Evolutionary conservation across 1,140 invertebrate species (phyloP).

Genomic region (Oryctes rhinoceros): DNA sequence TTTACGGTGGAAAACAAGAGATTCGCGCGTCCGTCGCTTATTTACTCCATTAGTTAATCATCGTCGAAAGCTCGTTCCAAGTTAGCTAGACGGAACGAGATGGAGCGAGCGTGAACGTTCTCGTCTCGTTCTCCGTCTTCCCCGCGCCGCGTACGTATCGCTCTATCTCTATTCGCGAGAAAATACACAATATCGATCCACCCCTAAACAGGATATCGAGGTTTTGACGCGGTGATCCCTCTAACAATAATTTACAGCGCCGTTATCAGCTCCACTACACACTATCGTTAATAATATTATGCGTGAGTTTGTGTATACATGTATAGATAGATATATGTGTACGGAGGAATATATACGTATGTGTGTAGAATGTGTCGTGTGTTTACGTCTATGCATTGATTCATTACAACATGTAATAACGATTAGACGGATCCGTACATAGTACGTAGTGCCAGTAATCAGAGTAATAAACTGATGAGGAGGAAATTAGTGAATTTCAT

Average conservation of each 20-base stretch:
- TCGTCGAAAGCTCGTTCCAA: not conserved
- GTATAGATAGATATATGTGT: not conserved
- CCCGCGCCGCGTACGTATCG: not conserved
- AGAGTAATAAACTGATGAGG: not conserved
- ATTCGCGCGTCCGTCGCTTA: not conserved
- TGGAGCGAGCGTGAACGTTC: not conserved
- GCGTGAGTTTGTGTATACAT: not conserved
- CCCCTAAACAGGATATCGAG: constrained; percentile 43
- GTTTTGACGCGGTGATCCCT: constrained; percentile 50
- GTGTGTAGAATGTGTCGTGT: not conserved
- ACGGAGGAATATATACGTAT: not conserved
- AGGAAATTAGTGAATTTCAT: not conserved
- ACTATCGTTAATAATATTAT: constrained; percentile 19
- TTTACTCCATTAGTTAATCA: constrained; percentile 22
- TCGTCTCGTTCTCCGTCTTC: not conserved
- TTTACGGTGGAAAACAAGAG: not conserved
- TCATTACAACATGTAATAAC: constrained; percentile 15
- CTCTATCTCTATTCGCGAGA: not conserved
- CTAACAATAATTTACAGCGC: constrained; percentile 50
- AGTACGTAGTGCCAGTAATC: not conserved
- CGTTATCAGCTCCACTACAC: constrained; percentile 45
- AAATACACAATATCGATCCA: constrained; percentile 42
- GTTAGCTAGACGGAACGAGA: not conserved
- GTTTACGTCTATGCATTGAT: constrained; percentile 5
- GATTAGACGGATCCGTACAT: constrained; percentile 17